Evolutionary conservation across 2,113 vertebrate species (phyloP).

Genomic region (Suncus etruscus): DNA sequence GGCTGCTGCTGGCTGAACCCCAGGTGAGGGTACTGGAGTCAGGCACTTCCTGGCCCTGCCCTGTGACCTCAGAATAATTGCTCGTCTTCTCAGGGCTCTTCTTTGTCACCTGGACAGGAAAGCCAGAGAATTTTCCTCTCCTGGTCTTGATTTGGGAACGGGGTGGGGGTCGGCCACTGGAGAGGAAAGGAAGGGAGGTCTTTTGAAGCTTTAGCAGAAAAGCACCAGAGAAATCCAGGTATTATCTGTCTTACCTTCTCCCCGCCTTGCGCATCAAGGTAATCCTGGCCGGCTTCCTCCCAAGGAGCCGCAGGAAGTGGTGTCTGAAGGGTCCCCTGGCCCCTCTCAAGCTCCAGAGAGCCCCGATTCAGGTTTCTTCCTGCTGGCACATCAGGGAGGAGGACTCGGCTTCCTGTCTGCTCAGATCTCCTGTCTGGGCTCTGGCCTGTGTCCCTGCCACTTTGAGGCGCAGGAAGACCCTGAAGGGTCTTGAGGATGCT

Average conservation of each 20-base stretch:
- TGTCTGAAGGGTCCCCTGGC: conserved; percentile 53
- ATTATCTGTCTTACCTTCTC: conserved; percentile 15
- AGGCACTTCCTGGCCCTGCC: background rate
- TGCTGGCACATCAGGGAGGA: background rate
- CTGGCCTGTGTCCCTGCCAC: conserved; percentile 39
- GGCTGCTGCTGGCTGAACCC: background rate
- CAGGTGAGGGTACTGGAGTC: background rate
- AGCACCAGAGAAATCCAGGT: conserved; percentile 59
- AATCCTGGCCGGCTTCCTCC: conserved; percentile 44
- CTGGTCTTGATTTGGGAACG: background rate
- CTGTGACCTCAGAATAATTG: background rate
- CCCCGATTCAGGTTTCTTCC: background rate
- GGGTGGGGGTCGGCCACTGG: background rate
- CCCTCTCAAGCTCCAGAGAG: background rate
- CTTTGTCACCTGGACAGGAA: conserved; percentile 2
- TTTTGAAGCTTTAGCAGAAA: conserved; percentile 66
- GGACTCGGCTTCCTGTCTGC: conserved; percentile 33
- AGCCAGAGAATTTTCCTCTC: background rate
- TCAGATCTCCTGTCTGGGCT: conserved; percentile 29
- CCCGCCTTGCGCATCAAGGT: conserved; percentile 21
- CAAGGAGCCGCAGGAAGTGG: background rate
- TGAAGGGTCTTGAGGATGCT: background rate
- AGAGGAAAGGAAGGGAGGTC: conserved; percentile 46
- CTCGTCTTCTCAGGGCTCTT: background rate
- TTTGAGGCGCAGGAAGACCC: background rate